Evolutionary conservation across 2,888 invertebrate genomes (phyloP), one percentile per base, ranked within the genome.

Genomic region (Psococerastis gibbosa): DNA sequence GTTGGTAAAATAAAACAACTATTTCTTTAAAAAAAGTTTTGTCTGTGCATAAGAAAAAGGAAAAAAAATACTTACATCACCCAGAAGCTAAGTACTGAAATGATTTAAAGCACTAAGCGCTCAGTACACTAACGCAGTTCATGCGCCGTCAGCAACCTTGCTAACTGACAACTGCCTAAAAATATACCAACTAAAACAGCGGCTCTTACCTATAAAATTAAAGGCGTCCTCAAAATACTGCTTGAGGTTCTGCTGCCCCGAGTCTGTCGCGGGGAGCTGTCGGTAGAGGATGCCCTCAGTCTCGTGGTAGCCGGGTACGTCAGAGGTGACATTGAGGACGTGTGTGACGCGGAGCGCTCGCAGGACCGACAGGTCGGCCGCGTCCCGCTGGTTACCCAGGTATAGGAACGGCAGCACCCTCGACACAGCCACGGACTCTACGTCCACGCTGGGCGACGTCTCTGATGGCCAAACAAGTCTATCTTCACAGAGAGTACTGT

Each of bases 161-260:
- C n/a, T n/a, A n/a, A n/a, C n/a, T n/a, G n/a, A n/a, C n/a, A n/a
- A n/a, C n/a, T n/a, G n/a, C n/a, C n/a, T n/a, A n/a, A n/a, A n/a
- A n/a, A n/a, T n/a, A n/a, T n/a, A n/a, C n/a, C n/a, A n/a, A n/a
- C n/a, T n/a, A n/a, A n/a, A n/a, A n/a, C n/a, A n/a, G n/a, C n/a
- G 27, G 27, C 34, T 60, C 76, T 75, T 63, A 84, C 84, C 84
- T 55, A 85, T 85, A 61, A 84, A 85, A 56, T 78, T 75, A 61
- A 77, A 81, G 54, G 85, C 81, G 61, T 84, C 81, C 58, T 82
- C 79, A 66, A 85, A 85, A 69, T 83, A 84, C 67, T 84, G 84
- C 56, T 79, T 79, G 48, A 85, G 74, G 66, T 85, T 85, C 61
- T 85, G 84, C 56, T 80, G 78, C 42, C 78, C 78, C 50, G 78